A percentile compares a stretch with the other conserved stretches of the same genome.
phyloP scores from a whole-genome alignment of 1,140 invertebrate genomes.

The Pseudomyrmex concolor region DNA sequence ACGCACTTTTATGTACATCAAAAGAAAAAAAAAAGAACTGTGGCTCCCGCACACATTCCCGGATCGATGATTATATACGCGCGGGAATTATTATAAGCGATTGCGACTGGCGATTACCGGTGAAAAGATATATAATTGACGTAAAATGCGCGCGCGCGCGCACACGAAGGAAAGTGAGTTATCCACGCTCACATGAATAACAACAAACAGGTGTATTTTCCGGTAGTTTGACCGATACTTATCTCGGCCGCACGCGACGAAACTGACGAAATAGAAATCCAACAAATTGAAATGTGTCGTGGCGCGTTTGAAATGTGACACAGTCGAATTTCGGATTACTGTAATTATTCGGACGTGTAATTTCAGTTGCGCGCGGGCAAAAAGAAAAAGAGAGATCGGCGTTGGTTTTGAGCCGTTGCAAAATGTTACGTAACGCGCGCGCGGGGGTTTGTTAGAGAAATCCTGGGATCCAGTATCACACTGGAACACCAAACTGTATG shows the following conservation, averaged over 20 bases:
- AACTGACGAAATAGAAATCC: not conserved
- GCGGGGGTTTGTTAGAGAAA: too few species aligned
- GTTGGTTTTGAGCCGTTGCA: not conserved
- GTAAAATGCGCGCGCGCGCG: not conserved
- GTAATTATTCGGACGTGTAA: too few species aligned
- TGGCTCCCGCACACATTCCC: not conserved
- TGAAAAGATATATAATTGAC: not conserved
- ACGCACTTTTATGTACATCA: too few species aligned
- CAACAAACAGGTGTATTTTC: conserved; percentile 38
- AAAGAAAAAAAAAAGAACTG: too few species aligned
- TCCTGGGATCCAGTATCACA: too few species aligned
- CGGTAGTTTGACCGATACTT: conserved; percentile 35
- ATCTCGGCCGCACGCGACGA: conserved; percentile 19
- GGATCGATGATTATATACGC: not conserved
- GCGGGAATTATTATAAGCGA: not conserved
- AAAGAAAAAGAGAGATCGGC: too few species aligned
- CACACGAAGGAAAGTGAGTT: not conserved
- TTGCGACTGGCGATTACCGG: not conserved
- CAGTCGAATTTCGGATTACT: not conserved
- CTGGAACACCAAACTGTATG: too few species aligned
- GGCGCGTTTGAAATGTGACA: not conserved
- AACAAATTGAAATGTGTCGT: conserved; percentile 14
- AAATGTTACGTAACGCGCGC: not conserved
- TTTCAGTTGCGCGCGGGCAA: too few species aligned
- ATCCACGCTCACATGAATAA: not conserved